Evolutionary conservation across 2,797 vertebrate species (phyloP), one percentile per base, ranked within the genome.

Genomic region (Tokudaia tokunoshimensis): DNA sequence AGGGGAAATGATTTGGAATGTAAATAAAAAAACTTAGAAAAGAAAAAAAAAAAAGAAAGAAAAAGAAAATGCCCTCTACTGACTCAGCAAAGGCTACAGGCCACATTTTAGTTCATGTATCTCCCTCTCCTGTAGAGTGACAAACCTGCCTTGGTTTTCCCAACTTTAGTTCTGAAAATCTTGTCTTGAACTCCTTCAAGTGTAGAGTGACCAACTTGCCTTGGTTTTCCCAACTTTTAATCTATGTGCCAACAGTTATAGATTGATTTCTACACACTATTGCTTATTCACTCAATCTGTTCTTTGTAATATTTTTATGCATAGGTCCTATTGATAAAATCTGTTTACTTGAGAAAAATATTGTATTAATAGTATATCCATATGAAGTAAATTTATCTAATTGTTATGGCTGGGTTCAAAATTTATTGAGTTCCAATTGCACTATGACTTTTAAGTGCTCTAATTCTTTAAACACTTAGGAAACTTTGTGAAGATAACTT

Each of bases 401-500:
- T 85, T 96, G 44, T 80, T 37, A 89, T 24, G 65, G 1, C 13
- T 37, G 41, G 20, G 15, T 31, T 57, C 44, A 89, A 81, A 96
- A 81, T 44, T 78, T 57, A 94, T 79, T 95, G 81, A 83, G 81
- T 78, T 37, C 20, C 41, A 85, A 67, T 81, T 86, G 67, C 31
- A 50, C 20, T 67, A 26, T 78, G 57, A 6, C 50, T 95, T 72
- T 94, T 47, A 91, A 74, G 5, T 80, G n/a, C 52, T 29, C 34
- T 84, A 84, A 78, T 76, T 41, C 57, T 61, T 41, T 61, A 61
- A 61, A 37, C 22, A 61, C 74, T 96, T 92, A 76, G 52, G 86
- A 97, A 6, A 81, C 76, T 55, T 65, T 91, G 4, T 82, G 24
- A 93, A 70, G 75, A 86, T 76, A 84, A 57, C 24, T 92, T 94